Evolutionary conservation across 2,797 vertebrate genomes (phyloP).

Genomic region (Gorsachius magnificus): DNA sequence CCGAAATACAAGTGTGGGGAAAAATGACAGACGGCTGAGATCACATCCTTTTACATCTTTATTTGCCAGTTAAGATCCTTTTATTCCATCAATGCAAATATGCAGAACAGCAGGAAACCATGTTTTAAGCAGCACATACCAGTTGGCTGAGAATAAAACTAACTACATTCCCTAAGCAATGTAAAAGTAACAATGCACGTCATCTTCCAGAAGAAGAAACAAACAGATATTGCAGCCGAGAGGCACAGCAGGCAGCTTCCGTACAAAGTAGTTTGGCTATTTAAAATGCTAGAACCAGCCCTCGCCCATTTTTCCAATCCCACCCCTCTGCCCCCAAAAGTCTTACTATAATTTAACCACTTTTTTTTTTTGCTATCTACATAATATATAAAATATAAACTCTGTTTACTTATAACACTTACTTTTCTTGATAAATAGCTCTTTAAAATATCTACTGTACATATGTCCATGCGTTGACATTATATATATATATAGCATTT

Average conservation of each 20-base stretch:
- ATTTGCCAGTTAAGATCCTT: slow-evolving; percentile 71
- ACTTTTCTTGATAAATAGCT: slow-evolving; percentile 86
- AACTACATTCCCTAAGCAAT: slow-evolving; percentile 64
- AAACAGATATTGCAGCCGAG: slow-evolving; percentile 8
- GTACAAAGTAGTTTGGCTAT: slow-evolving; percentile 59
- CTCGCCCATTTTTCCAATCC: slow-evolving; percentile 46
- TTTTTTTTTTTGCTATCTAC: slow-evolving; percentile 74
- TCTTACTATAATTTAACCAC: slow-evolving; percentile 77
- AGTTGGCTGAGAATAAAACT: slow-evolving; percentile 56
- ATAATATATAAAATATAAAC: slow-evolving; percentile 89
- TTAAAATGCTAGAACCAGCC: slow-evolving; percentile 61
- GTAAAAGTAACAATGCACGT: slow-evolving; percentile 52
- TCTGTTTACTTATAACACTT: slow-evolving; percentile 86
- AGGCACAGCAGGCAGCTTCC: slow-evolving; percentile 41
- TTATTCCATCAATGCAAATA: slow-evolving; percentile 62
- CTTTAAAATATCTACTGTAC: slow-evolving; percentile 86
- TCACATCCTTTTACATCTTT: slow-evolving; percentile 66
- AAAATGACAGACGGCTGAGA: not conserved
- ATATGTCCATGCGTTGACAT: slow-evolving; percentile 84
- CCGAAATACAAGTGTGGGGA: not conserved
- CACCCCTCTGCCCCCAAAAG: not conserved
- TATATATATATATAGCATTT: slow-evolving; percentile 74
- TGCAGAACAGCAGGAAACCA: slow-evolving; percentile 67
- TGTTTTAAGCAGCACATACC: slow-evolving; percentile 62
- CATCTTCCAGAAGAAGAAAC: slow-evolving; percentile 53